Evolutionary conservation across 2,113 vertebrate genomes (phyloP).

Genomic region (Leptobrachium ailaonicum): DNA sequence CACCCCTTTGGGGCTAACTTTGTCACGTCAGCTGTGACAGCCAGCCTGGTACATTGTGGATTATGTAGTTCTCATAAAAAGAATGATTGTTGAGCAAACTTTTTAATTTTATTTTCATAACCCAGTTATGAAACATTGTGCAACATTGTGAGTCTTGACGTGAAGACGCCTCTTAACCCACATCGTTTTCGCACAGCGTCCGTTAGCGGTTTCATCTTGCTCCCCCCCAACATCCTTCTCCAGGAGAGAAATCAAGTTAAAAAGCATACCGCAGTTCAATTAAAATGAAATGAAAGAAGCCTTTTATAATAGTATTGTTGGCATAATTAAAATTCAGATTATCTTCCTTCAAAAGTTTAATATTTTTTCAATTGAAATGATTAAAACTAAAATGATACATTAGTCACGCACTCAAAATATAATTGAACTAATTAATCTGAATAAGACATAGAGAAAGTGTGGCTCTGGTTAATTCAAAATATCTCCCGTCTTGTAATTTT

Average conservation of each 20-base stretch:
- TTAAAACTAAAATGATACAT: slow-evolving; percentile 52
- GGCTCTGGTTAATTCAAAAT: slow-evolving; percentile 44
- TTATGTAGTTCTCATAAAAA: too few relatives aligned
- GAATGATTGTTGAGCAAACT: too few relatives aligned
- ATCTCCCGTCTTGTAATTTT: slow-evolving; percentile 21
- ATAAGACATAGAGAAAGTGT: slow-evolving; percentile 47
- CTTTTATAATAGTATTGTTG: slow-evolving; percentile 50
- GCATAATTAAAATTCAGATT: slow-evolving; percentile 52
- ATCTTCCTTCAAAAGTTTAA: slow-evolving; percentile 51
- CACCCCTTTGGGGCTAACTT: too few relatives aligned
- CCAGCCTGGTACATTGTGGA: too few relatives aligned
- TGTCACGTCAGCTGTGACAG: too few relatives aligned
- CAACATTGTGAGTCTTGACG: not conserved
- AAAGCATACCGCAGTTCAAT: slow-evolving; percentile 48
- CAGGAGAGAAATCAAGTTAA: slow-evolving; percentile 34
- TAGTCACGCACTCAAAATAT: slow-evolving; percentile 51
- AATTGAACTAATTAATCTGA: slow-evolving; percentile 52
- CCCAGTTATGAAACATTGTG: too few relatives aligned
- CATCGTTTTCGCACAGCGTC: not conserved
- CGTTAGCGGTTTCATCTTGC: slow-evolving; percentile 22
- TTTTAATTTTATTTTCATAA: too few relatives aligned
- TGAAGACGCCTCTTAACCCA: not conserved
- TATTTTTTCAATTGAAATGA: slow-evolving; percentile 52
- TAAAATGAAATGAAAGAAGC: slow-evolving; percentile 51
- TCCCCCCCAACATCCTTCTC: slow-evolving; percentile 17